Conservation (phyloP, 1,140 invertebrate species). For the Lepidurus packardi region DNA sequence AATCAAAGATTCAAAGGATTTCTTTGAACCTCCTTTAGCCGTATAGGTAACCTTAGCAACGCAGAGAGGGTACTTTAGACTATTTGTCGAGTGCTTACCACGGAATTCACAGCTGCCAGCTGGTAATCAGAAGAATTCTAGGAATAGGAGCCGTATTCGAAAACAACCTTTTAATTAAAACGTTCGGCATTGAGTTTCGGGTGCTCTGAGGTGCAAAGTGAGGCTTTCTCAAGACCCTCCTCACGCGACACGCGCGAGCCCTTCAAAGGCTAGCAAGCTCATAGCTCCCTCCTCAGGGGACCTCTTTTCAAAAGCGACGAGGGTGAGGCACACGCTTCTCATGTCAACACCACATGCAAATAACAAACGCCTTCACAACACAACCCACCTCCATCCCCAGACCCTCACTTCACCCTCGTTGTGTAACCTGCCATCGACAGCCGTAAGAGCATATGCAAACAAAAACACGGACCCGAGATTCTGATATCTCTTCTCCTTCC, state of each 20-base stretch:
- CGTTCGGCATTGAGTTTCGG: background rate
- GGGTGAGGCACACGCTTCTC: background rate
- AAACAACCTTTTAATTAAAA: background rate
- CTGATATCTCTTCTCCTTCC: background rate
- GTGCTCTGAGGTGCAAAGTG: background rate
- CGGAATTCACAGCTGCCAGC: background rate
- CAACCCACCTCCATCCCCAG: too few relatives aligned
- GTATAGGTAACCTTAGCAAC: too few relatives aligned
- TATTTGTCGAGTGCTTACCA: too few relatives aligned
- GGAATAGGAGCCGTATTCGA: background rate
- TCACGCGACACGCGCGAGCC: background rate
- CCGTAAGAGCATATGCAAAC: background rate
- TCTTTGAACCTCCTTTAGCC: too few relatives aligned
- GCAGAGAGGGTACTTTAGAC: too few relatives aligned
- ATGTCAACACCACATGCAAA: slow-evolving; percentile 6
- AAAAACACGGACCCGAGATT: background rate
- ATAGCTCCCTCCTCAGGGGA: background rate
- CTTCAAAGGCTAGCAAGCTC: background rate
- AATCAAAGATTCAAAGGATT: too few relatives aligned
- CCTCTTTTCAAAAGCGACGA: background rate
- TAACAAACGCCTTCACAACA: background rate
- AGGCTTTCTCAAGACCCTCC: background rate
- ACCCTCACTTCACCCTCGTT: background rate
- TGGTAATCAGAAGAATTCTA: too few relatives aligned
- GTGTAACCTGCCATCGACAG: background rate